A percentile compares a stretch with the other conserved stretches of the same genome.
phyloP scores from a whole-genome alignment of 2,797 vertebrate species.

The Chiloscyllium punctatum region DNA sequence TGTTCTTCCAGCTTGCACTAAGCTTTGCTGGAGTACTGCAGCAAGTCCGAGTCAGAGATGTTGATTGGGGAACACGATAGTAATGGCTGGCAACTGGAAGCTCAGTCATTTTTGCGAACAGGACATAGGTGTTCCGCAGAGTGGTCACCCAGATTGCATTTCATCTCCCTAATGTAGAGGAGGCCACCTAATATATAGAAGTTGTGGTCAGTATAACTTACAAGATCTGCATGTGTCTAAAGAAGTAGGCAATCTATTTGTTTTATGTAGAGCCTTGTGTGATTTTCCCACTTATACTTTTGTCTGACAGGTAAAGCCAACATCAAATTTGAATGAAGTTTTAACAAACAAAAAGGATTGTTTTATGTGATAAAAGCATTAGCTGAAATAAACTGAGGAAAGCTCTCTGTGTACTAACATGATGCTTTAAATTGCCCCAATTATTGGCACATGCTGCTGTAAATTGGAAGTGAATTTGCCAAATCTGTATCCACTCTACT shows the following conservation, averaged over 20 bases:
- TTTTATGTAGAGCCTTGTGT: neutral
- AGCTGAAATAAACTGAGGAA: neutral
- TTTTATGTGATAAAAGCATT: neutral
- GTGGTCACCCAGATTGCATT: too few species aligned
- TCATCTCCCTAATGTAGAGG: too few species aligned
- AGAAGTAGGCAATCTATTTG: neutral
- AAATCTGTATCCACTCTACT: neutral
- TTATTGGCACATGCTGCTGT: neutral
- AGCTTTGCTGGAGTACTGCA: too few species aligned
- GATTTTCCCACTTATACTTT: neutral
- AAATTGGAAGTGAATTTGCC: neutral
- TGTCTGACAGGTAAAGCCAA: neutral
- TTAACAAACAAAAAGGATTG: neutral
- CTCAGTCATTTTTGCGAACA: too few species aligned
- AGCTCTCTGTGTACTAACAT: neutral
- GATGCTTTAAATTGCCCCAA: neutral
- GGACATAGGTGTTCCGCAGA: too few species aligned
- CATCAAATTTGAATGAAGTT: neutral
- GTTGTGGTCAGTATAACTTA: neutral
- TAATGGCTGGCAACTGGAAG: too few species aligned
- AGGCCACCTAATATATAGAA: neutral
- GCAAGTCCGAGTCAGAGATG: too few species aligned
- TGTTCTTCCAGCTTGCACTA: too few species aligned
- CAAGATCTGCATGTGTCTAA: neutral
- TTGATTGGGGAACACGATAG: too few species aligned